Evolutionary conservation across 2,797 vertebrate species (phyloP).

Genomic region (Bothrops alternatus): DNA sequence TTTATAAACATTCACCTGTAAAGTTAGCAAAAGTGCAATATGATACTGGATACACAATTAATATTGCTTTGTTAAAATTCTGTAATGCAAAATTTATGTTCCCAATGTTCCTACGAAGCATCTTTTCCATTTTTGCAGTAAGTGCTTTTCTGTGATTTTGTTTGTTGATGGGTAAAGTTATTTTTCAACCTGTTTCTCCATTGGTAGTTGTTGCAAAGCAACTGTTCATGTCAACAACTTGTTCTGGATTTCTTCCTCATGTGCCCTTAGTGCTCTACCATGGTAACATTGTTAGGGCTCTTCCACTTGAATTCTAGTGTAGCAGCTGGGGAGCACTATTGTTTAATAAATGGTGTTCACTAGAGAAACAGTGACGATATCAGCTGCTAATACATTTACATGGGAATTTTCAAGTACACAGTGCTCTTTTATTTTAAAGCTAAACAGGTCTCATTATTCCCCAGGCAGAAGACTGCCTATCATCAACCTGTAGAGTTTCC

Average conservation of each 20-base stretch:
- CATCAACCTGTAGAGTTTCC: background rate
- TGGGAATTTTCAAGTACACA: background rate
- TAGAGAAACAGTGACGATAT: background rate
- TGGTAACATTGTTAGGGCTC: constrained; percentile 5
- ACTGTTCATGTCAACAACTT: constrained; percentile 17
- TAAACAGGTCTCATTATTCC: background rate
- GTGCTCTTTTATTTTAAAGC: background rate
- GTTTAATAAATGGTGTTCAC: background rate
- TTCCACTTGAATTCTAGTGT: constrained; percentile 10
- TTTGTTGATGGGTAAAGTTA: background rate
- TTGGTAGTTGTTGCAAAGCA: constrained; percentile 18
- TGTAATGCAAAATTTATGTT: background rate
- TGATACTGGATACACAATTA: background rate
- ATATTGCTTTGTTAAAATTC: background rate
- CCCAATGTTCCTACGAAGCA: background rate
- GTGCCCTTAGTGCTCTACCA: background rate
- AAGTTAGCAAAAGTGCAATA: background rate
- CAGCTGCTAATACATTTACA: background rate
- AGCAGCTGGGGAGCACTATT: constrained; percentile 17
- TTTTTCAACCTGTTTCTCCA: constrained; percentile 15
- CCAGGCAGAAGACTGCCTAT: background rate
- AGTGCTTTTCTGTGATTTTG: background rate
- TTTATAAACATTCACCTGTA: constrained; percentile 13
- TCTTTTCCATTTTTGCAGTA: background rate
- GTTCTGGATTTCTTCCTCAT: constrained; percentile 12